phyloP scores from a whole-genome alignment of 2,888 invertebrate species.

The Pocota personata region DNA sequence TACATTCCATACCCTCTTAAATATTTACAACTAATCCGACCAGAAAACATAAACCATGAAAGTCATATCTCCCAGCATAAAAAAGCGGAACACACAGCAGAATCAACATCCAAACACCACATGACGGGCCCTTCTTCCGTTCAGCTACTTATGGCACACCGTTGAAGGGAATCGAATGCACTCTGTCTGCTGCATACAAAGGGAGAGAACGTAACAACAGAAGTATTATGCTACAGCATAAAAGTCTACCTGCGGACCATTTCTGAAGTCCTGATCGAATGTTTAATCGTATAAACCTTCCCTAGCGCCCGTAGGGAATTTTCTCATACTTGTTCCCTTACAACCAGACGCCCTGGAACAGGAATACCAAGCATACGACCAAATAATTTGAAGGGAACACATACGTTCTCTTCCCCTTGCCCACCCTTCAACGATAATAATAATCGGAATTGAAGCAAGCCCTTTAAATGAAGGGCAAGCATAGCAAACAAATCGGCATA shows the following conservation, averaged over 20 bases:
- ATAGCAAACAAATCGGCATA: not conserved
- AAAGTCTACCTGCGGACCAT: constrained; percentile 44
- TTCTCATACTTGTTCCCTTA: constrained; percentile 39
- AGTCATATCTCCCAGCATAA: not conserved
- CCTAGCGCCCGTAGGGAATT: constrained; percentile 74
- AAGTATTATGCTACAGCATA: constrained; percentile 71
- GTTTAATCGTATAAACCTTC: constrained; percentile 71
- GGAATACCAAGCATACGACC: constrained; percentile 3
- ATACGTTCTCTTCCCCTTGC: not conserved
- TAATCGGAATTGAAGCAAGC: not conserved
- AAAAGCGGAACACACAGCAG: not conserved
- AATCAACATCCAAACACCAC: not conserved
- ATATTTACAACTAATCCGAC: too few relatives aligned
- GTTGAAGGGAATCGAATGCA: constrained; percentile 61
- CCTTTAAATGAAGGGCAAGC: constrained; percentile 19
- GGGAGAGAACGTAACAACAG: constrained; percentile 64
- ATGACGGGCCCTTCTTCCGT: constrained; percentile 46
- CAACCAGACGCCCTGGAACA: constrained; percentile 40
- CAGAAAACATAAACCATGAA: too few relatives aligned
- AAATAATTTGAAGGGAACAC: constrained; percentile 1
- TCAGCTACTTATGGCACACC: constrained; percentile 2
- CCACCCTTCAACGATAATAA: not conserved
- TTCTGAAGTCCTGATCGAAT: constrained; percentile 70
- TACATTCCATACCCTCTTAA: too few relatives aligned
- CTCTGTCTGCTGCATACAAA: constrained; percentile 39